Percentiles rank a stretch among this genome's conserved stretches.
Evolutionary conservation across 2,113 vertebrate species (phyloP).

Genomic region (Callorhinus ursinus): DNA sequence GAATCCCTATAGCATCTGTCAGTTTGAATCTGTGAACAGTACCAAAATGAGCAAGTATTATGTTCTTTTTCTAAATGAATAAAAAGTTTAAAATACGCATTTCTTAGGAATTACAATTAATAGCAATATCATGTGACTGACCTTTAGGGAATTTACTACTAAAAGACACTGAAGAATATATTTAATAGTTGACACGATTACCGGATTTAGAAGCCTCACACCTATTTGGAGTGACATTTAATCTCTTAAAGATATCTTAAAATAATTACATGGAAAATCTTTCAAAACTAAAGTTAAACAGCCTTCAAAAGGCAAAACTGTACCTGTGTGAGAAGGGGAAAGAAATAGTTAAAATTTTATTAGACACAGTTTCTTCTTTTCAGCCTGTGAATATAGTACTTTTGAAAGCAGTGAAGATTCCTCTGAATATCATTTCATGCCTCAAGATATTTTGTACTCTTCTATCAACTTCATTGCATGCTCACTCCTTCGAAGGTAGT

Average conservation of each 20-base stretch:
- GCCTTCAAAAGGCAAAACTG: background rate
- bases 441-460: background rate
- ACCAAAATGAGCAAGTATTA: background rate
- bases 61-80: background rate
- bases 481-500: background rate
- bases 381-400: background rate
- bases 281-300: background rate
- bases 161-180: conserved; percentile 7
- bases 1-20: background rate
- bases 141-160: conserved; percentile 27
- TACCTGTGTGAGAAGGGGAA: background rate
- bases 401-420: background rate
- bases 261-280: conserved; percentile 23
- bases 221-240: background rate
- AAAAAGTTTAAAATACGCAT: conserved; percentile 32
- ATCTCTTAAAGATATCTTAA: background rate
- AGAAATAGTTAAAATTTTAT: conserved; percentile 1
- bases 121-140: background rate
- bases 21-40: background rate
- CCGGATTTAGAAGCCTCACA: background rate
- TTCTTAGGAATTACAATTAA: conserved; percentile 33
- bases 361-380: background rate
- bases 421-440: background rate
- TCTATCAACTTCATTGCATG: background rate
- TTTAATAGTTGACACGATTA: conserved; percentile 6